A percentile compares a stretch with the other conserved stretches of the same genome.
Conservation (phyloP, 2,888 invertebrate species). For the Macrosoma leucophasiata region DNA sequence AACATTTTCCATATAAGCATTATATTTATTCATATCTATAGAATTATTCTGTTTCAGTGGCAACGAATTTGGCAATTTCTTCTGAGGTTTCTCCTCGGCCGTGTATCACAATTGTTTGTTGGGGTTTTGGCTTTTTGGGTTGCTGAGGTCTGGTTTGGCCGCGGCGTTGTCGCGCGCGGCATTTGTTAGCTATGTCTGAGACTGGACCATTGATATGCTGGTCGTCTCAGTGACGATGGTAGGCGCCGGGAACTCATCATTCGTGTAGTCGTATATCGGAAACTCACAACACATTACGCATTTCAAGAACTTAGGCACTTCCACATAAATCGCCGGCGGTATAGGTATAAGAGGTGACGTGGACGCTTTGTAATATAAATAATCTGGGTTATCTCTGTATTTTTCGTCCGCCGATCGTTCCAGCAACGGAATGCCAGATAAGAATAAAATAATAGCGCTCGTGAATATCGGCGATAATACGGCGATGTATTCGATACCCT, state of each 20-base stretch:
- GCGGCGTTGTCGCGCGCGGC: conserved; percentile 64
- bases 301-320: conserved; percentile 88
- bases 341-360: conserved; percentile 94
- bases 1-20: conserved; percentile 62
- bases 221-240: conserved; percentile 81
- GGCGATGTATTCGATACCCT: conserved; percentile 90
- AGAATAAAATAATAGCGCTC: conserved; percentile 88
- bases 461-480: conserved; percentile 92
- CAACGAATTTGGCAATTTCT: conserved; percentile 62
- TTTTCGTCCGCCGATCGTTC: conserved; percentile 92
- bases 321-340: conserved; percentile 90
- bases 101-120: conserved; percentile 71
- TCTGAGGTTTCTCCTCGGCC: conserved; percentile 55
- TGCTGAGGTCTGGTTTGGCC: conserved; percentile 47
- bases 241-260: conserved; percentile 78
- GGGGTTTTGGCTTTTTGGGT: conserved; percentile 38
- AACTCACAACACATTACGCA: conserved; percentile 91
- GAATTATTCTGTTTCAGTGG: conserved; percentile 64
- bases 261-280: conserved; percentile 87
- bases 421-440: conserved; percentile 92
- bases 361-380: conserved; percentile 89
- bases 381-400: conserved; percentile 90
- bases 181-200: conserved; percentile 81
- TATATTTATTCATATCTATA: conserved; percentile 64
- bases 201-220: conserved; percentile 81